Percentiles rank a stretch among this genome's conserved stretches.
Conservation (phyloP, 2,888 invertebrate genomes). For the Philonicus albiceps region DNA sequence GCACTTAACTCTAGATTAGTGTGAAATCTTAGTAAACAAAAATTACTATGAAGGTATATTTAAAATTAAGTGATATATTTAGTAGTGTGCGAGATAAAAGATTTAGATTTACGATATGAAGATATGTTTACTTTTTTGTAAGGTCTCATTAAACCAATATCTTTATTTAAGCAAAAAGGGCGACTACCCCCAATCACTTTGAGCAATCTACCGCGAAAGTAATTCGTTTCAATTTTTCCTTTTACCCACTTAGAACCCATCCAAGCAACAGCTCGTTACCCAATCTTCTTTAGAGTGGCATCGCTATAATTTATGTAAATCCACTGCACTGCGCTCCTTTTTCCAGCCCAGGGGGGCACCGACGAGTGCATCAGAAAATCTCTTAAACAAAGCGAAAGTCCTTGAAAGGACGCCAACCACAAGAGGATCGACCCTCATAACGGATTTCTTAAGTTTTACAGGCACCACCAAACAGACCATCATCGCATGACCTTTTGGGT, state of each 20-base stretch:
- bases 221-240: background rate
- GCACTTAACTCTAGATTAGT: too few relatives aligned
- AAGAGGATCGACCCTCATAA: background rate
- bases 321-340: background rate
- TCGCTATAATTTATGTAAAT: background rate
- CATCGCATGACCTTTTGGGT: background rate
- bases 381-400: background rate
- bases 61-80: too few relatives aligned
- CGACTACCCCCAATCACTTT: background rate
- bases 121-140: background rate
- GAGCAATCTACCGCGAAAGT: background rate
- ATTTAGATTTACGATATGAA: background rate
- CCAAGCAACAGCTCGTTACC: background rate
- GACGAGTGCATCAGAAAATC: background rate
- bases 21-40: too few relatives aligned
- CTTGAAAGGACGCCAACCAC: slow-evolving; percentile 13
- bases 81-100: background rate
- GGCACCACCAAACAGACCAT: background rate
- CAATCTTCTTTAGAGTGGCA: background rate
- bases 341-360: background rate
- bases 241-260: background rate
- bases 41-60: too few relatives aligned
- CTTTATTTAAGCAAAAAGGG: background rate
- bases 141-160: background rate
- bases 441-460: background rate